phyloP scores from a whole-genome alignment of 2,113 vertebrate genomes.

The Onychorhynchus coronatus region DNA sequence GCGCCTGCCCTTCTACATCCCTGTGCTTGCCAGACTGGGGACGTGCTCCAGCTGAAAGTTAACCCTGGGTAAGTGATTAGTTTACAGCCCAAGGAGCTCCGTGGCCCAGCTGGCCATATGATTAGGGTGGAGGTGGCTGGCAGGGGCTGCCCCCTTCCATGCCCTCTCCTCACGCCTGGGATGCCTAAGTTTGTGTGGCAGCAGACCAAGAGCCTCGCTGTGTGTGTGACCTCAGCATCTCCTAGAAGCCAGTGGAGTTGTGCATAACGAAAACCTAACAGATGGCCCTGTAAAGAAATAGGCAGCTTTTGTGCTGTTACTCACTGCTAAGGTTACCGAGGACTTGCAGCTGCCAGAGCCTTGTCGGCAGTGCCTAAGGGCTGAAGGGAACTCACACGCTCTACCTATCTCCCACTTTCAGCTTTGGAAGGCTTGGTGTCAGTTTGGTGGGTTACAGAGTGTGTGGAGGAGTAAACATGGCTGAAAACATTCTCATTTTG shows the following conservation, averaged over 20 bases:
- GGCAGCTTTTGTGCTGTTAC: background rate
- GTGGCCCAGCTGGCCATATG: accelerated
- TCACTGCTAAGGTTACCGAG: background rate
- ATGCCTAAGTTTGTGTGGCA: accelerated
- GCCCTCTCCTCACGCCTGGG: accelerated
- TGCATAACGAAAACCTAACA: accelerated
- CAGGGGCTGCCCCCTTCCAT: accelerated
- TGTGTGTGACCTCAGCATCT: background rate
- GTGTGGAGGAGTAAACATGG: accelerated
- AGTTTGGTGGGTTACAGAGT: background rate
- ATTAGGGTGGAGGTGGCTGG: accelerated
- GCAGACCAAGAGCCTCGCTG: accelerated
- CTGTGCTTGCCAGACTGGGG: accelerated
- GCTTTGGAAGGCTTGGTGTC: background rate
- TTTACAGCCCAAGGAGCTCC: background rate
- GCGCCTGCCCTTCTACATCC: background rate
- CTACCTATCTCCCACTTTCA: background rate
- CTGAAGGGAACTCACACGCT: accelerated
- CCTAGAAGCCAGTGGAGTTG: background rate
- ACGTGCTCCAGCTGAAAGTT: background rate
- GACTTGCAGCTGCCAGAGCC: accelerated
- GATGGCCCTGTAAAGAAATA: background rate
- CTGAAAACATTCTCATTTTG: accelerated
- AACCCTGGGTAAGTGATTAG: background rate
- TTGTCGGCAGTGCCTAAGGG: background rate